phyloP scores from a whole-genome alignment of 2,888 invertebrate species.

The Caenorhabditis macrosperma region DNA sequence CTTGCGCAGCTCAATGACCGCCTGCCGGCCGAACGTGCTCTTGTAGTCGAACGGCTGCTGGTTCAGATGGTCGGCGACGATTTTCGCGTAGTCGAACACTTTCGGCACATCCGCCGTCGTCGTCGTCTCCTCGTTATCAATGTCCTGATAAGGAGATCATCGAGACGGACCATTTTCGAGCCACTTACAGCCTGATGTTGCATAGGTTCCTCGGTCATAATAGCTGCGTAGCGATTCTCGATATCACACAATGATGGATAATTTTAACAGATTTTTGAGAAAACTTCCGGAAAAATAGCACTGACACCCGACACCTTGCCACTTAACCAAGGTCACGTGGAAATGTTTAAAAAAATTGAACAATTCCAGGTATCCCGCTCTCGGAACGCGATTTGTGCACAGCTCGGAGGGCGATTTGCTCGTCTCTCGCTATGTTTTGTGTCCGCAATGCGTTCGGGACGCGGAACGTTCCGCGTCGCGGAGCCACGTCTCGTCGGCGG shows the following conservation, averaged over 20 bases:
- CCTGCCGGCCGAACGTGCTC: conserved; percentile 25
- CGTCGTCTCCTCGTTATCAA: background rate
- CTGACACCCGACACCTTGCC: too few species aligned
- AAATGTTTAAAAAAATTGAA: background rate
- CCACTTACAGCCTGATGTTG: conserved; percentile 20
- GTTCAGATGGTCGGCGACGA: conserved; percentile 28
- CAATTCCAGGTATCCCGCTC: conserved; percentile 68
- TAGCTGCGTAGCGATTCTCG: background rate
- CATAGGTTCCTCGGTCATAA: conserved; percentile 35
- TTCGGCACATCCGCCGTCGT: conserved; percentile 1
- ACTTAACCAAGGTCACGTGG: too few species aligned
- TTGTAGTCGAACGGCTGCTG: conserved; percentile 41
- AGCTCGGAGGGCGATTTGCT: conserved; percentile 95
- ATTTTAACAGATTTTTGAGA: background rate
- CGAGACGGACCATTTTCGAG: background rate
- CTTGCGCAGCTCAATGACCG: conserved; percentile 29
- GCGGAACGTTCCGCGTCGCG: conserved; percentile 26
- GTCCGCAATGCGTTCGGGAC: conserved; percentile 87
- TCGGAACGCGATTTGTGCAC: conserved; percentile 95
- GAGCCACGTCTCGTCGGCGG: conserved; percentile 21
- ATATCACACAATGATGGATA: background rate
- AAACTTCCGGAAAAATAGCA: background rate
- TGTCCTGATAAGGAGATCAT: background rate
- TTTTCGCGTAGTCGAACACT: conserved; percentile 30
- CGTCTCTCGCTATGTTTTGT: conserved; percentile 93